A percentile compares a stretch with the other conserved stretches of the same genome.
phyloP scores from a whole-genome alignment of 2,797 vertebrate genomes.

The Acestrorhynchus altus region DNA sequence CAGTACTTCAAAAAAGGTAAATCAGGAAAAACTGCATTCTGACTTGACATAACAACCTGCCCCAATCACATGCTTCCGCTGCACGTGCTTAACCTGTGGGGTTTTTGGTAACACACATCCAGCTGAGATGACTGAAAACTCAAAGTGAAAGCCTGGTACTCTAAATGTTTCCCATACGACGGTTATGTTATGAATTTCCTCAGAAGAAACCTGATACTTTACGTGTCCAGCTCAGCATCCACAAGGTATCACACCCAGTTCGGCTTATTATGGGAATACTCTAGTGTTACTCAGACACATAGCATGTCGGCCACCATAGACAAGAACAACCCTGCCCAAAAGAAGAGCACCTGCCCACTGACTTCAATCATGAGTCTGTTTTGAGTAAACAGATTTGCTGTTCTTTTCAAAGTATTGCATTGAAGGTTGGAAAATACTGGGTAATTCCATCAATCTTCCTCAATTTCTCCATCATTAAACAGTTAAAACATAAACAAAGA shows the following conservation, averaged over 20 bases:
- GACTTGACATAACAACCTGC: background rate
- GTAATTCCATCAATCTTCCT: no score
- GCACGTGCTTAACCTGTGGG: background rate
- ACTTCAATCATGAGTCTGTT: background rate
- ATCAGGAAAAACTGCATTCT: slow-evolving; percentile 22
- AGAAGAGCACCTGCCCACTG: background rate
- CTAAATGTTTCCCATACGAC: background rate
- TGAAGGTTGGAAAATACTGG: no score
- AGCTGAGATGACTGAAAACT: background rate
- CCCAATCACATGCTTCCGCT: background rate
- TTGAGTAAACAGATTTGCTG: background rate
- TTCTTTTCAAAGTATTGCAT: no score
- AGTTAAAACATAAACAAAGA: no score
- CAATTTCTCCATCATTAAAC: no score
- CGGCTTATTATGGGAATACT: background rate
- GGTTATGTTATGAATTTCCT: background rate
- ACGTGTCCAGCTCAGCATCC: background rate
- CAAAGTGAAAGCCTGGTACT: background rate
- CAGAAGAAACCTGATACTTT: background rate
- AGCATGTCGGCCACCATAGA: background rate
- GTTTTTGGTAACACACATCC: background rate
- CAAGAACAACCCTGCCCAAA: background rate
- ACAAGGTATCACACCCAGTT: background rate
- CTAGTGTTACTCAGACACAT: background rate
- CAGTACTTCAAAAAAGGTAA: background rate